Conservation (phyloP, 2,113 vertebrate species). For the Murina feae region DNA sequence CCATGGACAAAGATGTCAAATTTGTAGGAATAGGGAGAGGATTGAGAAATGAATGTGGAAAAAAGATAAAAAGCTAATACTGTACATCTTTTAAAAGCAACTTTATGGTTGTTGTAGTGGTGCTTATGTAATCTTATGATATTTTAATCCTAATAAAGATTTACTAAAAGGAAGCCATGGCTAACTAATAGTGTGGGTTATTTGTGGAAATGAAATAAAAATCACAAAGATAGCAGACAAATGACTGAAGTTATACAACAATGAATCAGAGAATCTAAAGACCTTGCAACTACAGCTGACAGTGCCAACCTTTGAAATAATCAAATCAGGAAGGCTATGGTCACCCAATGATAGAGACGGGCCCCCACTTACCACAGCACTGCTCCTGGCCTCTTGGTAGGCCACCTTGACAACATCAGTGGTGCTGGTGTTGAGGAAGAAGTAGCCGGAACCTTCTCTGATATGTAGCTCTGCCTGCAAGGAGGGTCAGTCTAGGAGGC, state of each 20-base stretch:
- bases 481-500: neutral
- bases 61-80: neutral
- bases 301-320: neutral
- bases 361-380: constrained; percentile 84
- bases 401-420: constrained; percentile 81
- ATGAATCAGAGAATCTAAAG: neutral
- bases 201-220: neutral
- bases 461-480: constrained; percentile 86
- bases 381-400: constrained; percentile 84
- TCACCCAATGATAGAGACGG: rapidly evolving
- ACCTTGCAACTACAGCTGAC: neutral
- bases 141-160: neutral
- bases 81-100: neutral
- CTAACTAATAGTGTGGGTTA: neutral
- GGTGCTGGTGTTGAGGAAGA: constrained; percentile 90
- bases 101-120: neutral
- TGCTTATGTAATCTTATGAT: neutral
- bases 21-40: neutral
- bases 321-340: rapidly evolving
- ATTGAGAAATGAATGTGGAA: neutral
- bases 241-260: neutral
- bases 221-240: neutral
- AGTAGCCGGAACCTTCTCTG: constrained; percentile 93
- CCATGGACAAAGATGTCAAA: neutral
- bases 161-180: neutral